Conservation (phyloP, 2,888 invertebrate genomes). For the Schizaphis graminum region DNA sequence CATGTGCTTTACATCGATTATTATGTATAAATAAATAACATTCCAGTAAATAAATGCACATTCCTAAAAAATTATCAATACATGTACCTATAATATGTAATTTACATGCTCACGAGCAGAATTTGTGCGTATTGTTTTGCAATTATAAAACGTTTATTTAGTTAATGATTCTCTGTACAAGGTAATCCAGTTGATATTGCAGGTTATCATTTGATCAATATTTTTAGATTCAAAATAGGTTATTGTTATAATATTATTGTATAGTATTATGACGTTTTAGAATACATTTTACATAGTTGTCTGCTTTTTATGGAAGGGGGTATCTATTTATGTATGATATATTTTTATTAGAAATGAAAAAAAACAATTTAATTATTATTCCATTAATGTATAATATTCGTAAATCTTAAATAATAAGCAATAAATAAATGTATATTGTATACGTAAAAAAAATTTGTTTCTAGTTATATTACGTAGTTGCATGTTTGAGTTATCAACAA, state of each 20-base stretch:
- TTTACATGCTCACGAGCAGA: not conserved
- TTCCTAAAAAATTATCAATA: constrained; percentile 15
- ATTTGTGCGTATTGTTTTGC: not conserved
- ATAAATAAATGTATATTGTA: not conserved
- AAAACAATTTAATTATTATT: not conserved
- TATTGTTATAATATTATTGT: not conserved
- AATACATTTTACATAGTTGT: not conserved
- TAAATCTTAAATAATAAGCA: not conserved
- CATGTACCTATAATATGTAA: not conserved
- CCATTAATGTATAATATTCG: not conserved
- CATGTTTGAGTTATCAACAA: not conserved
- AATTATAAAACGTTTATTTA: constrained; percentile 19
- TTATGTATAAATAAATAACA: not conserved
- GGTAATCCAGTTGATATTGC: constrained; percentile 28
- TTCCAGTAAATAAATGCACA: constrained; percentile 4
- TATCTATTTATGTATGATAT: not conserved
- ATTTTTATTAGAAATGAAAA: not conserved
- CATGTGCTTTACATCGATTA: not conserved
- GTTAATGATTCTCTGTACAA: not conserved
- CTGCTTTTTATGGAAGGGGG: not conserved
- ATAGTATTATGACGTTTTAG: not conserved
- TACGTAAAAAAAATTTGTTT: not conserved
- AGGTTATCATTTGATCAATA: not conserved
- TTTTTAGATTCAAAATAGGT: not conserved
- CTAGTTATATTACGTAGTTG: not conserved